Percentiles rank a stretch among this genome's conserved stretches.
Conservation (phyloP, 1,140 invertebrate genomes). For the Scaptomyza montana region DNA sequence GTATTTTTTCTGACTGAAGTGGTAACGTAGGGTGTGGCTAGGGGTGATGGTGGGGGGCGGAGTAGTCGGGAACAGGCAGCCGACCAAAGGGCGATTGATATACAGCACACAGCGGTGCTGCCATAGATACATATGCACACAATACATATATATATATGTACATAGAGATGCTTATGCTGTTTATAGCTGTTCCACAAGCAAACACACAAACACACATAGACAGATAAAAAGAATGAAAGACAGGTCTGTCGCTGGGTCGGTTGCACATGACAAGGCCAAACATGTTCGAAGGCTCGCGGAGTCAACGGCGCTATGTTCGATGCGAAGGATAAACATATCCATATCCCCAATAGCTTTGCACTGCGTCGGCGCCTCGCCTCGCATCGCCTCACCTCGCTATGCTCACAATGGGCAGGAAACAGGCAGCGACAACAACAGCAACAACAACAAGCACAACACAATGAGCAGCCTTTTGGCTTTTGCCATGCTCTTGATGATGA, state of each 20-base stretch:
- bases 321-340: slow-evolving; percentile 61
- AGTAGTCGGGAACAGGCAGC: slow-evolving; percentile 32
- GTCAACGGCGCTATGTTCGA: slow-evolving; percentile 47
- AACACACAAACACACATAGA: slow-evolving; percentile 11
- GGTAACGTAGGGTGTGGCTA: background rate
- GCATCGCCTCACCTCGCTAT: slow-evolving; percentile 16
- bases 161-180: slow-evolving; percentile 61
- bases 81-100: slow-evolving; percentile 63
- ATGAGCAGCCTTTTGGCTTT: slow-evolving; percentile 34
- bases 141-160: slow-evolving; percentile 15
- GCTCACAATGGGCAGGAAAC: slow-evolving; percentile 50
- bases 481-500: slow-evolving; percentile 37
- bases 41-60: background rate
- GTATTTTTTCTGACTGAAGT: slow-evolving; percentile 18
- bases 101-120: slow-evolving; percentile 37
- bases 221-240: background rate
- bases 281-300: slow-evolving; percentile 54
- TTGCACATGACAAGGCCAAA: slow-evolving; percentile 46
- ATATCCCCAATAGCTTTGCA: slow-evolving; percentile 40
- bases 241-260: slow-evolving; percentile 10
- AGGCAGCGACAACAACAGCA: slow-evolving; percentile 26
- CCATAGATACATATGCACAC: slow-evolving; percentile 11
- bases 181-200: slow-evolving; percentile 51
- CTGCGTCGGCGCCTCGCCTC: slow-evolving; percentile 65
- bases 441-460: slow-evolving; percentile 7